Evolutionary conservation across 2,888 invertebrate species (phyloP).

Genomic region (Opisthograptis luteolata): DNA sequence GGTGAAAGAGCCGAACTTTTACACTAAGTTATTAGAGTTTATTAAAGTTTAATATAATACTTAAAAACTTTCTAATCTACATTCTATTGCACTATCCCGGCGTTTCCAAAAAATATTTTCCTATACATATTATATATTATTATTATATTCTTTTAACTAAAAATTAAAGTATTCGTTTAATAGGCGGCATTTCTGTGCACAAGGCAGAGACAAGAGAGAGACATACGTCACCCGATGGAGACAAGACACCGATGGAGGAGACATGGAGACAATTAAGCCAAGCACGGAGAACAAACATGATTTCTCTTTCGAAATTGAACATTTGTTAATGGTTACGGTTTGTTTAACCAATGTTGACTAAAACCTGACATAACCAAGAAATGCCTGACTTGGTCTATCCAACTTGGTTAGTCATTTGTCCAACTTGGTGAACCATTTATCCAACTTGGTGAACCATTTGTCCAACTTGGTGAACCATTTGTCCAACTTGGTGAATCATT

Average conservation of each 20-base stretch:
- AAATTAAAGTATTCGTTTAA: conserved; percentile 27
- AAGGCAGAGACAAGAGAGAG: neutral
- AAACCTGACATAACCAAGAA: no score
- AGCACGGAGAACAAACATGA: no score
- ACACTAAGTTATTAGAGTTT: conserved; percentile 31
- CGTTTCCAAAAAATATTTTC: conserved; percentile 69
- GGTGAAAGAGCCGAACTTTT: conserved; percentile 32
- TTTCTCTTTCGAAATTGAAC: no score
- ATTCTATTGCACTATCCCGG: conserved; percentile 82
- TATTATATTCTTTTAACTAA: conserved; percentile 51
- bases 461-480: no score
- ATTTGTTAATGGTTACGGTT: no score
- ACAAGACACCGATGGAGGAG: neutral
- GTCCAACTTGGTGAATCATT: no score
- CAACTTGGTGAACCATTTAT: no score
- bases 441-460: no score
- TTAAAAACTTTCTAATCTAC: conserved; percentile 62
- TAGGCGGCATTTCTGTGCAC: neutral
- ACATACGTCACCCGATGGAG: neutral
- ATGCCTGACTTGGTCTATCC: no score
- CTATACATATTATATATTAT: conserved; percentile 53
- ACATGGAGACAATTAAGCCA: no score
- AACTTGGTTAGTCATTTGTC: no score
- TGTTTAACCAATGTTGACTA: no score
- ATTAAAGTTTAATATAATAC: conserved; percentile 33